phyloP scores from a whole-genome alignment of 2,797 vertebrate genomes.

The Phrynocephalus forsythii region DNA sequence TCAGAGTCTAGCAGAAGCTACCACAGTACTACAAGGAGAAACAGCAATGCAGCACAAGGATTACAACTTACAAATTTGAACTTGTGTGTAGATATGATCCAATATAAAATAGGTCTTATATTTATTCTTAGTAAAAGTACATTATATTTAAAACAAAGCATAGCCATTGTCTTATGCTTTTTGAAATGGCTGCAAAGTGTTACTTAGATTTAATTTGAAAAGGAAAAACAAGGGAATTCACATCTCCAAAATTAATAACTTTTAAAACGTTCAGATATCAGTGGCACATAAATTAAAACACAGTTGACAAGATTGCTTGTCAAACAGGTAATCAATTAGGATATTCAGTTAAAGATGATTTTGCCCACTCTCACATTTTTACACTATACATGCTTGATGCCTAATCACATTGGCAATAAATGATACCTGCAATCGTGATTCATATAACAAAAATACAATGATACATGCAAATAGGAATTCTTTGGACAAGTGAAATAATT shows the following conservation, averaged over 20 bases:
- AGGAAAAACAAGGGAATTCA: conserved; percentile 45
- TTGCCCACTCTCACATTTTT: conserved; percentile 61
- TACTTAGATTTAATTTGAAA: conserved; percentile 53
- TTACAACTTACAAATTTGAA: conserved; percentile 74
- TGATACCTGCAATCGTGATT: conserved; percentile 65
- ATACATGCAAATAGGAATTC: conserved; percentile 75
- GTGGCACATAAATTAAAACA: conserved; percentile 58
- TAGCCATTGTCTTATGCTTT: conserved; percentile 48
- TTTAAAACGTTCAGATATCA: conserved; percentile 34
- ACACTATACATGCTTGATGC: conserved; percentile 64
- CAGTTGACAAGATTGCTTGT: conserved; percentile 59
- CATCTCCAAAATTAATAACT: conserved; percentile 59
- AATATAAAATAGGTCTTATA: conserved; percentile 73
- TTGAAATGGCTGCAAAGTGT: conserved; percentile 40
- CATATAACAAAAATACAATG: conserved; percentile 67
- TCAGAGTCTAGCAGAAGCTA: conserved; percentile 76
- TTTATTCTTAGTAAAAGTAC: conserved; percentile 46
- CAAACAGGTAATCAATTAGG: conserved; percentile 51
- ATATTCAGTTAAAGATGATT: conserved; percentile 57
- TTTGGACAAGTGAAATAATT: conserved; percentile 72
- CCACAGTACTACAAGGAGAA: conserved; percentile 76
- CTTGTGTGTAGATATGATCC: conserved; percentile 79
- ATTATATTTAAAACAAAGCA: conserved; percentile 49
- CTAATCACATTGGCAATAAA: conserved; percentile 68
- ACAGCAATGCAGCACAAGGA: conserved; percentile 86